Percentiles rank a stretch among this genome's conserved stretches.
Conservation (phyloP, 2,113 vertebrate genomes). For the Hiodon tergisus region DNA sequence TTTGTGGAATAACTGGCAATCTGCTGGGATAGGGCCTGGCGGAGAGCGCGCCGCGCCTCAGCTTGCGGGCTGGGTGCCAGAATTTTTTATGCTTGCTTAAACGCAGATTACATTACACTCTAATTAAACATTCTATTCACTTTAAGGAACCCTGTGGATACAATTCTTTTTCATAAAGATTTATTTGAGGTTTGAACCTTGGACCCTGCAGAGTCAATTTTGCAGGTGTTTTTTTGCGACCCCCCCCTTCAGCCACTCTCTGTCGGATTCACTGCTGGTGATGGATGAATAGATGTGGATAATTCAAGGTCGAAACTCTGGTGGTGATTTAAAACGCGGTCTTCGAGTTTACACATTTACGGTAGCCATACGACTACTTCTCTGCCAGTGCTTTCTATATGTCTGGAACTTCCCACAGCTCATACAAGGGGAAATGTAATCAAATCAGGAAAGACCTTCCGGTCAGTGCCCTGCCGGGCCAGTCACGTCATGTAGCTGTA, state of each 20-base stretch:
- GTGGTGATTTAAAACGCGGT: background rate
- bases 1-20: slow-evolving; percentile 54
- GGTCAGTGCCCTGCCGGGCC: too few relatives aligned
- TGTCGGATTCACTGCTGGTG: background rate
- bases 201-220: slow-evolving; percentile 53
- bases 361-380: too few relatives aligned
- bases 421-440: too few relatives aligned
- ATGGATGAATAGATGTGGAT: background rate
- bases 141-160: slow-evolving; percentile 59
- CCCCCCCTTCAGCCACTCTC: slow-evolving; percentile 16
- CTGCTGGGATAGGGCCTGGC: slow-evolving; percentile 49
- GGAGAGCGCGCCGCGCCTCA: slow-evolving; percentile 48
- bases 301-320: background rate
- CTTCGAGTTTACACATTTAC: background rate
- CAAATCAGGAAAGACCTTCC: too few relatives aligned
- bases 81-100: slow-evolving; percentile 73
- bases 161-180: slow-evolving; percentile 63
- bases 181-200: slow-evolving; percentile 66
- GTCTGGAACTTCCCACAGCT: too few relatives aligned
- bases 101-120: slow-evolving; percentile 75
- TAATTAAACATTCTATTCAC: slow-evolving; percentile 74
- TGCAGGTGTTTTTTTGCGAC: slow-evolving; percentile 58
- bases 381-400: too few relatives aligned
- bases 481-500: too few relatives aligned
- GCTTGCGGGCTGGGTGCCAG: slow-evolving; percentile 50